Evolutionary conservation across 2,797 vertebrate genomes (phyloP), one percentile per base, ranked within the genome.

Genomic region (Pyrocephalus nanus): DNA sequence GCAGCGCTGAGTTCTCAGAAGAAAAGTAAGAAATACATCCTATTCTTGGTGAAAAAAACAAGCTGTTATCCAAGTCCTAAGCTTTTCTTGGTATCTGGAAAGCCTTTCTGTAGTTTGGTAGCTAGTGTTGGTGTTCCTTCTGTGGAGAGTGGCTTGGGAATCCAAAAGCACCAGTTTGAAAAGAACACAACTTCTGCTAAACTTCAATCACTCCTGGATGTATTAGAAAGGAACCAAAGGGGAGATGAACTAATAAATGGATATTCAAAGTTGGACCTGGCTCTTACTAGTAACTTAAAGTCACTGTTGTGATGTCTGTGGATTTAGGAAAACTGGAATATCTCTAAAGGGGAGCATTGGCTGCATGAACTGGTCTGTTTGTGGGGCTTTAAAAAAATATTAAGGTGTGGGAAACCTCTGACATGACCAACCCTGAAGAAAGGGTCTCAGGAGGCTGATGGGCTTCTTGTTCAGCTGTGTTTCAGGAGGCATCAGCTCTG

Each of bases 171-270:
- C 15, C 15, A 47, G 6, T 62, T 73, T 8, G n/a, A 45, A 43
- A 61, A 19, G 8, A 57, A 1, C 25, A 43, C 30, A 30, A 13
- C 4, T 7, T 15, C 6, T 66, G 20, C 3, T 38, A 26, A 42
- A 50, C 11, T 6, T 50, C 8, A 15, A 8, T 40, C 6, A 1
- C 18, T 75, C 9, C 45, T 2, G 5, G 3, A 0, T 15, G 5
- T 16, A 7, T 34, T 26, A 43, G 29, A 0, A 1, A 42, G 34
- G 40, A 86, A 7, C 11, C 11, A 15, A 71, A 29, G 34, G 40
- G 3, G 4, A 32, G 11, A 23, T 42, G 21, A 36, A 4, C 15
- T 36, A 32, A 50, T 51, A 57, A 42, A 22, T 11, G 18, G 38
- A 11, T 34, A 5, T 32, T n/a, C 3, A 10, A 11, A 73, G 43